Conservation (phyloP, 2,113 vertebrate genomes). For the Apteryx owenii region DNA sequence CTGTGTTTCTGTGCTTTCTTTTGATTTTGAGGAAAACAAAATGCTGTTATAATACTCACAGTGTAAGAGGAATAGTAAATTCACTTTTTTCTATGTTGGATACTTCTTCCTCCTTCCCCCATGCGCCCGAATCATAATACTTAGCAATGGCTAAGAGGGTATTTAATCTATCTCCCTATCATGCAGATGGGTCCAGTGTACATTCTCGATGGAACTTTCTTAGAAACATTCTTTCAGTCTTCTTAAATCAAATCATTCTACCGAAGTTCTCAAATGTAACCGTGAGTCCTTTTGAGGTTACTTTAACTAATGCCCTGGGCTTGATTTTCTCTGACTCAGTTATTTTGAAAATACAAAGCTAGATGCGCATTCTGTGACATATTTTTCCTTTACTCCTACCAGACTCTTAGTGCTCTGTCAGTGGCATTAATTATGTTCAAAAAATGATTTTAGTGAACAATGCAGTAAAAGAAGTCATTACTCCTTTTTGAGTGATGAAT, state of each 20-base stretch:
- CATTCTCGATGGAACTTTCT: neutral
- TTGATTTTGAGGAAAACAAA: neutral
- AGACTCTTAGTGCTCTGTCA: neutral
- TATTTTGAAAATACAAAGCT: neutral
- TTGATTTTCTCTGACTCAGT: neutral
- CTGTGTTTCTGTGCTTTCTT: neutral
- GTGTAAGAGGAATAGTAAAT: neutral
- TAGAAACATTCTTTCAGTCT: neutral
- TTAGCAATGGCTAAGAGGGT: neutral
- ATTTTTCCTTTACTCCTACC: neutral
- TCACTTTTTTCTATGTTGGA: neutral
- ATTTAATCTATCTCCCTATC: neutral
- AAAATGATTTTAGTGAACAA: neutral
- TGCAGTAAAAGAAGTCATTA: neutral
- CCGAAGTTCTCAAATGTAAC: neutral
- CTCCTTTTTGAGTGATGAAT: neutral
- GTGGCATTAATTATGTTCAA: neutral
- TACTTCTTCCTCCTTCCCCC: neutral
- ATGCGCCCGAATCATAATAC: neutral
- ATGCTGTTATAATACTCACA: neutral
- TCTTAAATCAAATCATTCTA: neutral
- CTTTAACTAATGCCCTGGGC: neutral
- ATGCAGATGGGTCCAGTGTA: neutral
- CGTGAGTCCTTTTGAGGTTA: neutral
- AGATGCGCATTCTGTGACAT: neutral